Evolutionary conservation across 2,888 invertebrate species (phyloP).

Genomic region (Plusia festucae): DNA sequence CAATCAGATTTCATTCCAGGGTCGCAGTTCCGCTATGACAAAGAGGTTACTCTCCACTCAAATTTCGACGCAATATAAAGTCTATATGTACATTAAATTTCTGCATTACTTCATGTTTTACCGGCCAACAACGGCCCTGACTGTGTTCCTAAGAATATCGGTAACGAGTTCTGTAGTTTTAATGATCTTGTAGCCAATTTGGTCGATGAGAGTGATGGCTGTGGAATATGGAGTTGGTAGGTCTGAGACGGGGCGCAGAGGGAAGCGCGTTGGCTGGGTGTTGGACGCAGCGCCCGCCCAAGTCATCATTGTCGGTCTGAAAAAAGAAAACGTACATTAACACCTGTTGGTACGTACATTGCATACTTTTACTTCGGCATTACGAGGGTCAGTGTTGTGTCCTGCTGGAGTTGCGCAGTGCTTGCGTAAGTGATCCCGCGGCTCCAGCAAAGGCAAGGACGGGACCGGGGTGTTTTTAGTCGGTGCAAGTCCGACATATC

Average conservation of each 20-base stretch:
- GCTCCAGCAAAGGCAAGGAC: too few relatives aligned
- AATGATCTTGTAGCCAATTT: conserved; percentile 86
- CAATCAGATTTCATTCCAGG: neutral
- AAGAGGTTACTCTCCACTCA: neutral
- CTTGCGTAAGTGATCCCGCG: too few relatives aligned
- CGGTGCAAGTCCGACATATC: too few relatives aligned
- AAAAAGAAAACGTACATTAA: conserved; percentile 56
- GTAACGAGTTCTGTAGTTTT: conserved; percentile 85
- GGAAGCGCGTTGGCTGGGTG: conserved; percentile 74
- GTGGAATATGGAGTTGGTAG: conserved; percentile 75
- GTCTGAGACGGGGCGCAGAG: conserved; percentile 72
- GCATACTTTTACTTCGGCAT: too few relatives aligned
- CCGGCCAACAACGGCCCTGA: conserved; percentile 82
- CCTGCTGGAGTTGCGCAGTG: too few relatives aligned
- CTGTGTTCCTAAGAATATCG: conserved; percentile 83
- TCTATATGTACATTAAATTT: neutral
- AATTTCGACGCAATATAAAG: neutral
- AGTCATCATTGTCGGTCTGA: conserved; percentile 75
- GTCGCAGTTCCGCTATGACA: neutral
- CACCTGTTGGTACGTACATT: too few relatives aligned
- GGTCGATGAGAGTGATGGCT: conserved; percentile 84
- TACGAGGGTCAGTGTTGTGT: too few relatives aligned
- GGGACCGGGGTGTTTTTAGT: too few relatives aligned
- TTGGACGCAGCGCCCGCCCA: conserved; percentile 72
- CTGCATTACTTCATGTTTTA: conserved; percentile 33